phyloP scores from a whole-genome alignment of 2,888 invertebrate species.

The Sminthurinus aureus region DNA sequence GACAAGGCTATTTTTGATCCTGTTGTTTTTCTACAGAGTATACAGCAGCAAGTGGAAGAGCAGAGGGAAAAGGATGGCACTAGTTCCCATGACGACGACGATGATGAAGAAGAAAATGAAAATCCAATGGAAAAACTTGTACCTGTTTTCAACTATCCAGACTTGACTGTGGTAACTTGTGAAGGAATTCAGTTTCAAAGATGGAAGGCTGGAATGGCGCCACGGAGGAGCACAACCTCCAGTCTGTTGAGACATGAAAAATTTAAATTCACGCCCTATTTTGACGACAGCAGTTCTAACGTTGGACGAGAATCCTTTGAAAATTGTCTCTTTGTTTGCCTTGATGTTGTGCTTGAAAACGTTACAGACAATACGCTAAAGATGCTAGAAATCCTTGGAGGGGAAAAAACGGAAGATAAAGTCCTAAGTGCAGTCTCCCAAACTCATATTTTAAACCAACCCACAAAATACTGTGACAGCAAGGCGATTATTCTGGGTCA shows the following conservation, averaged over 20 bases:
- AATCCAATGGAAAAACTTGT: neutral
- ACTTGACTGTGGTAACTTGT: conserved; percentile 68
- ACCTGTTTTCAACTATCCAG: conserved; percentile 65
- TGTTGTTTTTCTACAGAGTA: conserved; percentile 3
- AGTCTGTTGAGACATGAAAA: conserved; percentile 64
- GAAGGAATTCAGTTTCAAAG: conserved; percentile 82
- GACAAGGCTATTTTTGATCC: conserved; percentile 75
- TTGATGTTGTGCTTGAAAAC: conserved; percentile 65
- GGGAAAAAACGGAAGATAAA: neutral
- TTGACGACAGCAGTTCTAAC: neutral
- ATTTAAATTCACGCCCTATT: conserved; percentile 32
- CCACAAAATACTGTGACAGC: neutral
- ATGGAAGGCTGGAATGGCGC: conserved; percentile 77
- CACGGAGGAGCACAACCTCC: conserved; percentile 69
- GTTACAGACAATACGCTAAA: conserved; percentile 59
- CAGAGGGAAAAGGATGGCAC: conserved; percentile 53
- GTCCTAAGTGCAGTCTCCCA: neutral
- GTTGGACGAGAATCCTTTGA: conserved; percentile 71
- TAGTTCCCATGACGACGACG: neutral
- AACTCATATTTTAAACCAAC: neutral
- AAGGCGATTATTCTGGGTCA: neutral
- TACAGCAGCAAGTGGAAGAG: conserved; percentile 59
- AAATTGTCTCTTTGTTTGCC: conserved; percentile 62
- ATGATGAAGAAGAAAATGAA: neutral
- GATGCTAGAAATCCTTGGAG: conserved; percentile 49